Evolutionary conservation across 2,113 vertebrate genomes (phyloP).

Genomic region (Aix galericulata): DNA sequence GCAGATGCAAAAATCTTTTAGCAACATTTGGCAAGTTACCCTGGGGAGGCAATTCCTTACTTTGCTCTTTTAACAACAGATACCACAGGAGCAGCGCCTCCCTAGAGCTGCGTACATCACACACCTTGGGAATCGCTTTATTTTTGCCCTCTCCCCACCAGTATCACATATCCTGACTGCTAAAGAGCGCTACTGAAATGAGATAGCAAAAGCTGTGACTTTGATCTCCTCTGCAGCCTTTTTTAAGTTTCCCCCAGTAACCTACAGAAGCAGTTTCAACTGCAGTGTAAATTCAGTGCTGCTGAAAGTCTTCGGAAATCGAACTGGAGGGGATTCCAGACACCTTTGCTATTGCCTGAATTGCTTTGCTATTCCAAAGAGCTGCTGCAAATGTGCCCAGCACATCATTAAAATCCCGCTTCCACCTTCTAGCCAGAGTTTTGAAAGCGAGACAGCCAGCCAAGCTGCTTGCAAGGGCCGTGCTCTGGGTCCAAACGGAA

Average conservation of each 20-base stretch:
- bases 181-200: neutral
- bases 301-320: neutral
- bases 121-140: neutral
- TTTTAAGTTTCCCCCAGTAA: neutral
- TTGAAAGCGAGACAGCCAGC: neutral
- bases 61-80: neutral
- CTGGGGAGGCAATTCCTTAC: neutral
- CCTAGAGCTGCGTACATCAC: neutral
- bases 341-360: neutral
- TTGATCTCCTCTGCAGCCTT: neutral
- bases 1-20: neutral
- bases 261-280: neutral
- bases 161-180: neutral
- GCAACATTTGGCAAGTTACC: neutral
- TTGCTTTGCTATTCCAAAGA: neutral
- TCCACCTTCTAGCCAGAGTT: neutral
- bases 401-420: neutral
- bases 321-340: neutral
- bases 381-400: neutral
- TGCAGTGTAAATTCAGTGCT: neutral
- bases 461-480: neutral
- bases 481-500: neutral
- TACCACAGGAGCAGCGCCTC: neutral
- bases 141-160: neutral
- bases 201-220: neutral